phyloP scores from a whole-genome alignment of 2,113 vertebrate genomes.

The Pachypanchax playfairii region DNA sequence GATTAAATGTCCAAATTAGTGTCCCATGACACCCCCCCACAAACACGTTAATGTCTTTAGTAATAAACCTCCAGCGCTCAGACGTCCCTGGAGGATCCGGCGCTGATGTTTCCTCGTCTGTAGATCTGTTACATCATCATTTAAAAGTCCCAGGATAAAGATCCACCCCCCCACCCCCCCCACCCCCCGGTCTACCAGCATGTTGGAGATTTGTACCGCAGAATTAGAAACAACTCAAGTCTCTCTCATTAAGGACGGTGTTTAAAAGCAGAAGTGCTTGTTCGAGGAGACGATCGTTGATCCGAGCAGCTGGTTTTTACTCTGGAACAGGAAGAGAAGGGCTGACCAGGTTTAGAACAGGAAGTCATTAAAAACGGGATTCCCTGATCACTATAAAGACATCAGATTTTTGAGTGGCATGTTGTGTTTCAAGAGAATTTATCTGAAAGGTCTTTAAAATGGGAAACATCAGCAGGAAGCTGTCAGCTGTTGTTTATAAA shows the following conservation, averaged over 20 bases:
- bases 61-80: constrained; percentile 11
- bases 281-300: too few relatives aligned
- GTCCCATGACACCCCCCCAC: background rate
- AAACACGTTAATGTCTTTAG: background rate
- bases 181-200: constrained; percentile 20
- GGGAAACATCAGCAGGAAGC: too few relatives aligned
- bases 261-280: too few relatives aligned
- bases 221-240: background rate
- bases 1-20: constrained; percentile 52
- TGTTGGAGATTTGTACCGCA: constrained; percentile 17
- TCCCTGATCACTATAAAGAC: too few relatives aligned
- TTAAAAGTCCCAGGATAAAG: constrained; percentile 34
- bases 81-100: constrained; percentile 23
- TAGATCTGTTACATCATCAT: constrained; percentile 30
- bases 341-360: too few relatives aligned
- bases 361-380: too few relatives aligned
- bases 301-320: too few relatives aligned
- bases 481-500: too few relatives aligned
- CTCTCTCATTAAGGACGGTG: constrained; percentile 36
- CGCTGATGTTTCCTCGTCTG: constrained; percentile 7
- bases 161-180: background rate
- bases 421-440: too few relatives aligned
- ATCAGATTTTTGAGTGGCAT: too few relatives aligned
- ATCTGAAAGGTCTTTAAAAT: too few relatives aligned
- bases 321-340: too few relatives aligned